Evolutionary conservation across 2,797 vertebrate species (phyloP).

Genomic region (Onychomys arenicola): DNA sequence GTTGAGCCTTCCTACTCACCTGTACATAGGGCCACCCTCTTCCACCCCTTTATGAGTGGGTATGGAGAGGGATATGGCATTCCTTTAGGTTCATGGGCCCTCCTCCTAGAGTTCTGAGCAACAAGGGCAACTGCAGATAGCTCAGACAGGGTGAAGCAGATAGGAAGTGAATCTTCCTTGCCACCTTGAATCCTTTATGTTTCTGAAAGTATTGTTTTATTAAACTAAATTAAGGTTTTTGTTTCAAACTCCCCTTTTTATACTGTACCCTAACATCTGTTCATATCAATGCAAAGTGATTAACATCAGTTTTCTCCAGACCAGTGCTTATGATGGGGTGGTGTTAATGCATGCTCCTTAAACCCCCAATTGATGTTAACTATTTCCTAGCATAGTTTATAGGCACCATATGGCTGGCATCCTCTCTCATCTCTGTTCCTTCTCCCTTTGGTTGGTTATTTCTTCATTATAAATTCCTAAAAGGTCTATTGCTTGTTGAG

Average conservation of each 20-base stretch:
- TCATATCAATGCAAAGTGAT: background rate
- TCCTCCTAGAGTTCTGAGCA: background rate
- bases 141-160: background rate
- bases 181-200: background rate
- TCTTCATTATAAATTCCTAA: background rate
- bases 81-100: background rate
- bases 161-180: background rate
- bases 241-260: background rate
- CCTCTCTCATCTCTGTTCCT: background rate
- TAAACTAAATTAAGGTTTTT: background rate
- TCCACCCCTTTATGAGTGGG: background rate
- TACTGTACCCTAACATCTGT: no score
- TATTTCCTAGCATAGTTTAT: background rate
- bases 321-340: background rate
- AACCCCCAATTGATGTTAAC: background rate
- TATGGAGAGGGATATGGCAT: accelerated
- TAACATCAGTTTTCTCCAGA: background rate
- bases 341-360: background rate
- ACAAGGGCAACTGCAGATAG: accelerated
- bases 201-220: background rate
- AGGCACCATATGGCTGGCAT: background rate
- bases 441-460: background rate
- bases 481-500: background rate
- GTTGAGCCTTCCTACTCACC: background rate
- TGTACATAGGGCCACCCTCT: background rate